A percentile compares a stretch with the other conserved stretches of the same genome.
Evolutionary conservation across 2,113 vertebrate species (phyloP).

Genomic region (Aptenodytes patagonicus): DNA sequence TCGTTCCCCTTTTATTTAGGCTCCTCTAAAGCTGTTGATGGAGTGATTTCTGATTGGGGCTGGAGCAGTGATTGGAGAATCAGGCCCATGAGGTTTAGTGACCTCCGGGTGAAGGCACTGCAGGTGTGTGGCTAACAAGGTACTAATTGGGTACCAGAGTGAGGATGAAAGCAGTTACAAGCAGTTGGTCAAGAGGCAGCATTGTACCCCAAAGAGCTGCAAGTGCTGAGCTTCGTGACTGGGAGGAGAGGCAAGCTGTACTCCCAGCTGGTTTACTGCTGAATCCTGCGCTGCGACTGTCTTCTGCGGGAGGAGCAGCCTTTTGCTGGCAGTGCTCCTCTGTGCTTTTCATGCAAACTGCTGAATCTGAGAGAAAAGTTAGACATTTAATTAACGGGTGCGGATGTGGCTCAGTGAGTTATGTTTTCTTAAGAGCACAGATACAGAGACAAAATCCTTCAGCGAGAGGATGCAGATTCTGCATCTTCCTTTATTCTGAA

Average conservation of each 20-base stretch:
- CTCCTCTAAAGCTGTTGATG: neutral
- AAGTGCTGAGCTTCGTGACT: neutral
- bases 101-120: constrained; percentile 45
- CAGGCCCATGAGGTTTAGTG: neutral
- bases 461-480: fast-evolving
- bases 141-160: constrained; percentile 64
- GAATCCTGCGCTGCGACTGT: neutral
- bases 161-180: constrained; percentile 58
- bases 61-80: neutral
- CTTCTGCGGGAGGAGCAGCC: constrained; percentile 24
- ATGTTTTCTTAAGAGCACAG: neutral
- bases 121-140: constrained; percentile 70
- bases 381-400: neutral
- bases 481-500: neutral
- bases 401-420: neutral
- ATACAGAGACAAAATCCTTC: neutral
- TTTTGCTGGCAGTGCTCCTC: fast-evolving
- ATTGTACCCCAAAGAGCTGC: constrained; percentile 31
- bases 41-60: neutral
- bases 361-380: neutral
- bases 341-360: neutral
- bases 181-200: constrained; percentile 48
- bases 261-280: constrained; percentile 35
- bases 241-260: constrained; percentile 19
- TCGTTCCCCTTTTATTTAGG: neutral